These are phyloP conservation scores for Zophobas atratus DNA, from an alignment of 1,140 invertebrate genomes.

Conservation along the genomic window DNA sequence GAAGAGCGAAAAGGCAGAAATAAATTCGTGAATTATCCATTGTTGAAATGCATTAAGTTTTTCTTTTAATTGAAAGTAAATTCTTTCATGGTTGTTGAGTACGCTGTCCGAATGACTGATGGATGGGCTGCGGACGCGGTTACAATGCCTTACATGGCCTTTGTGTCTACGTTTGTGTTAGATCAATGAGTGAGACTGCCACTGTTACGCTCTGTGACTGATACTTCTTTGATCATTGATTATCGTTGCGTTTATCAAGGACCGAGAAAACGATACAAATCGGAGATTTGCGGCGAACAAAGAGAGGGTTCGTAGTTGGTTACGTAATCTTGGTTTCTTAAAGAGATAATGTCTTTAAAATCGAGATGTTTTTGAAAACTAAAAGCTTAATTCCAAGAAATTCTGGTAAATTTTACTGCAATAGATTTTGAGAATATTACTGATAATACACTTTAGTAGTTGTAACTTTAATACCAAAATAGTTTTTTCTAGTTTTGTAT, in stretches of 20 bases:
- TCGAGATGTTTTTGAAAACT: too few relatives aligned
- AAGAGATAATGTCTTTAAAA: too few relatives aligned
- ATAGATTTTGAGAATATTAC: too few relatives aligned
- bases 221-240: constrained; percentile 39
- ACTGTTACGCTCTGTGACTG: constrained; percentile 28
- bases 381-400: too few relatives aligned
- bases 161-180: constrained; percentile 58
- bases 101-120: constrained; percentile 61
- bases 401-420: too few relatives aligned
- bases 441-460: too few relatives aligned
- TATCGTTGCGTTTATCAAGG: constrained; percentile 1
- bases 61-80: constrained; percentile 63
- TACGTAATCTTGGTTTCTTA: too few relatives aligned
- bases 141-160: constrained; percentile 59
- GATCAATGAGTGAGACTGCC: constrained; percentile 56
- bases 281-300: not conserved
- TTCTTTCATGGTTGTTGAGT: constrained; percentile 61
- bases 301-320: too few relatives aligned
- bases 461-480: too few relatives aligned
- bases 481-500: too few relatives aligned
- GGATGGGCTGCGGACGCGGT: constrained; percentile 57
- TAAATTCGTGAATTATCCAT: constrained; percentile 35
- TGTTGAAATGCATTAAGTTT: constrained; percentile 58
- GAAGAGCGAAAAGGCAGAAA: constrained; percentile 5
- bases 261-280: constrained; percentile 4